phyloP scores from a whole-genome alignment of 1,140 invertebrate species.

The Gryllus bimaculatus region DNA sequence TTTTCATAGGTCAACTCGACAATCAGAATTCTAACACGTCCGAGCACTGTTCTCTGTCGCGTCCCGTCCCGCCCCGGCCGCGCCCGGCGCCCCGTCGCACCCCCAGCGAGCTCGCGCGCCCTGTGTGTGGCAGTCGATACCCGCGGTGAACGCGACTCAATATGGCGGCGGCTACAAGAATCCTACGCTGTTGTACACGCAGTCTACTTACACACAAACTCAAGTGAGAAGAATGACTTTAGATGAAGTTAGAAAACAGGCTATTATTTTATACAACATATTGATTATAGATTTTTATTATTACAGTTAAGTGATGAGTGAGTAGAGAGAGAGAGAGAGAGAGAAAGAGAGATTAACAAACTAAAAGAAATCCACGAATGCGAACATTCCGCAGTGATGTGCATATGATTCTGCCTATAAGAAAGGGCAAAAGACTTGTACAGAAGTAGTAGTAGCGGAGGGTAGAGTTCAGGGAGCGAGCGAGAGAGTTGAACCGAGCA shows the following conservation, averaged over 20 bases:
- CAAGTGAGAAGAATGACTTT: background rate
- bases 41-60: background rate
- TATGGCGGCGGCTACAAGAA: background rate
- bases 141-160: background rate
- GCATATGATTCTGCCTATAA: conserved; percentile 15
- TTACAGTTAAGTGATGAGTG: background rate
- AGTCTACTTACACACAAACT: background rate
- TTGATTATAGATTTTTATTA: conserved; percentile 2
- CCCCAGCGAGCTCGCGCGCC: no score
- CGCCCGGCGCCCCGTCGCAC: no score
- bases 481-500: background rate
- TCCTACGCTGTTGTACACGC: background rate
- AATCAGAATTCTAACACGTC: background rate
- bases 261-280: background rate
- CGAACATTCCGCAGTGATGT: conserved; percentile 8
- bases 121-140: background rate
- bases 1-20: background rate
- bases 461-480: background rate
- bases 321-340: background rate
- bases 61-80: no score
- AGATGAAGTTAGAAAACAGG: background rate
- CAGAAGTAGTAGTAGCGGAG: conserved; percentile 3
- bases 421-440: conserved; percentile 13
- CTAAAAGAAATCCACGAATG: background rate
- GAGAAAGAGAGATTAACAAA: background rate